phyloP scores from a whole-genome alignment of 2,888 invertebrate genomes.

The Chloroclystis v-ata region DNA sequence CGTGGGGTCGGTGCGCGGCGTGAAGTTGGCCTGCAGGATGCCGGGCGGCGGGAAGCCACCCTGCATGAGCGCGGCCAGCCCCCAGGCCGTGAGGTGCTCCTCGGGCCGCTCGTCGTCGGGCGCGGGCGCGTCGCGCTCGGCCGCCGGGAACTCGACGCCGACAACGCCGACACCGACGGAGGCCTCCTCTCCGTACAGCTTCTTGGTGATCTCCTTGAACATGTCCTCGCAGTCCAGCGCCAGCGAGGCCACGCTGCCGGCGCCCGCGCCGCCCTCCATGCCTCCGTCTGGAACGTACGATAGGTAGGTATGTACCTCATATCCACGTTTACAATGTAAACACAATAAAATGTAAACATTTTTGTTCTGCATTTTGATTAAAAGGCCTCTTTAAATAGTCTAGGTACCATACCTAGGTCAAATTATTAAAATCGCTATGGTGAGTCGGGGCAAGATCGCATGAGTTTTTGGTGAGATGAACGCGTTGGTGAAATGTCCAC shows the following conservation, averaged over 20 bases:
- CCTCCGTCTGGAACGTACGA: slow-evolving; percentile 20
- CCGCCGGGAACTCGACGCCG: slow-evolving; percentile 61
- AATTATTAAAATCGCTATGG: too few relatives aligned
- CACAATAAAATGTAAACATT: too few relatives aligned
- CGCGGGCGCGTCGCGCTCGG: slow-evolving; percentile 75
- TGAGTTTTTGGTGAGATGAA: too few relatives aligned
- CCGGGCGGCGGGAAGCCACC: slow-evolving; percentile 83
- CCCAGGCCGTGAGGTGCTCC: slow-evolving; percentile 85
- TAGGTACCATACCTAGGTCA: too few relatives aligned
- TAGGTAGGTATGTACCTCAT: too few relatives aligned
- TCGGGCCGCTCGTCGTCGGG: slow-evolving; percentile 80
- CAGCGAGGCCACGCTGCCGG: slow-evolving; percentile 69
- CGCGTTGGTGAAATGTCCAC: too few relatives aligned
- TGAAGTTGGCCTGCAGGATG: slow-evolving; percentile 80
- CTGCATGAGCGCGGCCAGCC: slow-evolving; percentile 86
- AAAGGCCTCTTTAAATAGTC: too few relatives aligned
- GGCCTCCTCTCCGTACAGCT: slow-evolving; percentile 91
- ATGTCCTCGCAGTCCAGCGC: slow-evolving; percentile 88
- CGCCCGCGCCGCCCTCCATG: slow-evolving; percentile 75
- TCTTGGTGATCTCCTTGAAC: slow-evolving; percentile 94
- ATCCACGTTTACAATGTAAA: too few relatives aligned
- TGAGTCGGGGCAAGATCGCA: too few relatives aligned
- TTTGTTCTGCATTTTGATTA: too few relatives aligned
- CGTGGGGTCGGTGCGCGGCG: slow-evolving; percentile 68
- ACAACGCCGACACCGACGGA: slow-evolving; percentile 51